Conservation (phyloP, 2,888 invertebrate species). For the Sphaerophoria rueppellii region DNA sequence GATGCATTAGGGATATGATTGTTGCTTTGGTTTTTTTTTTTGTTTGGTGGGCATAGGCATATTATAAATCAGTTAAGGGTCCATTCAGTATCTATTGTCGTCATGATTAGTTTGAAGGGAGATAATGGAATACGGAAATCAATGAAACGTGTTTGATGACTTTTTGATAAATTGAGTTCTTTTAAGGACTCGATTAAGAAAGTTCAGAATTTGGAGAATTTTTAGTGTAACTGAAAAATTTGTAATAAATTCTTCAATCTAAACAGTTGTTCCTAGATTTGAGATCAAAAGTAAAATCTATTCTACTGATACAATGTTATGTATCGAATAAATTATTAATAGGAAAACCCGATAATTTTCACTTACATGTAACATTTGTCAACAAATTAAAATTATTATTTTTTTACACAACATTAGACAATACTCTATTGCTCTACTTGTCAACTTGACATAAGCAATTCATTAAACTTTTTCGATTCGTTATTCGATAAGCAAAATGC, state of each 20-base stretch:
- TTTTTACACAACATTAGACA: conserved; percentile 17
- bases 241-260: no score
- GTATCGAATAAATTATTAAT: no score
- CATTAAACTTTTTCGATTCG: conserved; percentile 6
- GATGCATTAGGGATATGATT: neutral
- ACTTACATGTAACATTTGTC: conserved; percentile 24
- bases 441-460: conserved; percentile 27
- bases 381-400: conserved; percentile 4
- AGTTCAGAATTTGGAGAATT: no score
- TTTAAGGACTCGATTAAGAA: no score
- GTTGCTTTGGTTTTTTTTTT: neutral
- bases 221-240: no score
- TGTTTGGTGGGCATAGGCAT: neutral
- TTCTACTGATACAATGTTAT: no score
- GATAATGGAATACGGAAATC: neutral
- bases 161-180: no score
- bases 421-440: conserved; percentile 1
- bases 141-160: neutral
- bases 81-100: neutral
- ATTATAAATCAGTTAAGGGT: neutral
- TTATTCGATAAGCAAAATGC: conserved; percentile 22
- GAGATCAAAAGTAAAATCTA: no score
- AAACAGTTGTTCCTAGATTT: no score
- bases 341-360: neutral
- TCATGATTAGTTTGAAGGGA: neutral